Conservation (phyloP, 2,888 invertebrate genomes). For the Portevinia maculata region DNA sequence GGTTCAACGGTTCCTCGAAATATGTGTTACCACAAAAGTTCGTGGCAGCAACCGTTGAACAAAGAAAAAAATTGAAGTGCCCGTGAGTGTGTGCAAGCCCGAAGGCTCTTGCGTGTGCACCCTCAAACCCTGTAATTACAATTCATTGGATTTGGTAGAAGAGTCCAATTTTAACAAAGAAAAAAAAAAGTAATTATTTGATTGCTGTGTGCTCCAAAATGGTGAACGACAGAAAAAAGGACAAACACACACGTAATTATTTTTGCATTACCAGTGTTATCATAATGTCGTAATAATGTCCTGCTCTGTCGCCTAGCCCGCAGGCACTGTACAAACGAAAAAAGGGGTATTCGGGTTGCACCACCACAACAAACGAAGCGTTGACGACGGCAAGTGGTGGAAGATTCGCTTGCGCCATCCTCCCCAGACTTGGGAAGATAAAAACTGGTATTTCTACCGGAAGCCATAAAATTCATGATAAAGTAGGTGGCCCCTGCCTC, state of each 20-base stretch:
- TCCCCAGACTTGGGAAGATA: conserved; percentile 43
- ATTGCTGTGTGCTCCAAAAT: conserved; percentile 40
- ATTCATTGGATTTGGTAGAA: conserved; percentile 6
- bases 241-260: conserved; percentile 58
- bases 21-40: not conserved
- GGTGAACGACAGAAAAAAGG: not conserved
- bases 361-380: conserved; percentile 9
- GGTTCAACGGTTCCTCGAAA: conserved; percentile 3
- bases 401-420: conserved; percentile 8
- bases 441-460: conserved; percentile 64
- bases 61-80: conserved; percentile 26
- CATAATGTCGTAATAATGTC: conserved; percentile 62
- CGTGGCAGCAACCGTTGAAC: conserved; percentile 13
- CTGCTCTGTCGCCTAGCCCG: conserved; percentile 21
- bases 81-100: conserved; percentile 1
- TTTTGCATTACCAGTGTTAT: conserved; percentile 61
- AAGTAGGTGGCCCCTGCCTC: conserved; percentile 19
- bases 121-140: conserved; percentile 10
- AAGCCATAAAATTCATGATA: conserved; percentile 69
- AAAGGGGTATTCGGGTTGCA: conserved; percentile 48
- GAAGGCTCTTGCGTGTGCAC: not conserved
- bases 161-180: not conserved
- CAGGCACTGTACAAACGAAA: conserved; percentile 48
- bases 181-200: conserved; percentile 5
- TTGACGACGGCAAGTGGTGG: conserved; percentile 3